Evolutionary conservation across 1,140 invertebrate genomes (phyloP).

Genomic region (Meloidogyne exigua): DNA sequence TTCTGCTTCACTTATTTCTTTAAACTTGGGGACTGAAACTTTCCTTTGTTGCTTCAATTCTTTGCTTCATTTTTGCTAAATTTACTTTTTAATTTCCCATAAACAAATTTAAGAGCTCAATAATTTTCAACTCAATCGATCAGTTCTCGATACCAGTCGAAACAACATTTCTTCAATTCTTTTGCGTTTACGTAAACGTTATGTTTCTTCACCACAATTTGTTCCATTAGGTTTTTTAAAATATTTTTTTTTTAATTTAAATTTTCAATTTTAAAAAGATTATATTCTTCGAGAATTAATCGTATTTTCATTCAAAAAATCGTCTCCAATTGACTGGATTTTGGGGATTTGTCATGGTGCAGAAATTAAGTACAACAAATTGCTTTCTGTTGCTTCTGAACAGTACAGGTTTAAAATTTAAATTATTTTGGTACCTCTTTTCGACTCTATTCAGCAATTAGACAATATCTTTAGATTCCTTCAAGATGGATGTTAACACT

Average conservation of each 20-base stretch:
- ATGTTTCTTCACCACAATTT: constrained; percentile 32
- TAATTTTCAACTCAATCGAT: constrained; percentile 4
- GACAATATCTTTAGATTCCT: no score
- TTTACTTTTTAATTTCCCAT: neutral
- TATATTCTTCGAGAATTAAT: constrained; percentile 40
- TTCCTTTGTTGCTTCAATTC: no score
- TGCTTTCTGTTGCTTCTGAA: constrained; percentile 31
- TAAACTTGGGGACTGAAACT: no score
- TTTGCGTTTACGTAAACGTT: constrained; percentile 27
- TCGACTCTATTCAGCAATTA: no score
- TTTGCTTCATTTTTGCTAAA: neutral
- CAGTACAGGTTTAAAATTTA: constrained; percentile 41
- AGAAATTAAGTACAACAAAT: constrained; percentile 22
- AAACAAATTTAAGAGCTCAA: constrained; percentile 24
- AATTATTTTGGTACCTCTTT: no score
- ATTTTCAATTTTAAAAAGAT: constrained; percentile 27
- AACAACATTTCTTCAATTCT: constrained; percentile 27
- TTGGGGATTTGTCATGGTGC: constrained; percentile 28
- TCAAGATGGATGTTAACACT: no score
- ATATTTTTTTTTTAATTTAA: neutral
- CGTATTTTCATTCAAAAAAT: constrained; percentile 29
- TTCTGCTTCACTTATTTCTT: no score
- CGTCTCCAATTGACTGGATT: constrained; percentile 30
- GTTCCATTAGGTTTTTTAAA: constrained; percentile 40
- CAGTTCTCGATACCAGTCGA: neutral